Percentiles rank a stretch among this genome's conserved stretches.
Evolutionary conservation across 2,797 vertebrate species (phyloP).

Genomic region (Amniataba percoides): DNA sequence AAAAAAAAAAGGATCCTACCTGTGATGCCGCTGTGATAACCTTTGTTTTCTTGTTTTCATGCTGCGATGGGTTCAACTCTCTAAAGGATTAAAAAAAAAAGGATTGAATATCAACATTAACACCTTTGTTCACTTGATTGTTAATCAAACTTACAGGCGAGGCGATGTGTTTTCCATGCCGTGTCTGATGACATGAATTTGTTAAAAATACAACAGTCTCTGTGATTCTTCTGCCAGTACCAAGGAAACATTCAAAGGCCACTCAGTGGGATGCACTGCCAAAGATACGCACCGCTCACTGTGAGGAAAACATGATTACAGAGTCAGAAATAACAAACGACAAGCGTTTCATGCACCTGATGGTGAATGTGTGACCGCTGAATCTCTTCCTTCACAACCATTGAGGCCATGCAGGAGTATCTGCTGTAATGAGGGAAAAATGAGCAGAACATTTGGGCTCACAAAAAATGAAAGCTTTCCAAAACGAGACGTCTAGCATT

Average conservation of each 20-base stretch:
- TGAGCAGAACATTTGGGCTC: conserved; percentile 28
- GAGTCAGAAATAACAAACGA: conserved; percentile 37
- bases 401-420: not conserved
- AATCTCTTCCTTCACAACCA: not conserved
- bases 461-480: conserved; percentile 4
- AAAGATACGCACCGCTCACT: conserved; percentile 38
- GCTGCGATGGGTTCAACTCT: conserved; percentile 1
- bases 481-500: conserved; percentile 13
- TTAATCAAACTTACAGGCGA: not conserved
- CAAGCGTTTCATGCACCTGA: conserved; percentile 35
- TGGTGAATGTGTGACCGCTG: not conserved
- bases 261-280: conserved; percentile 42
- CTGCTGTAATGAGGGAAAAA: conserved; percentile 23
- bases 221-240: conserved; percentile 21
- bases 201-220: conserved; percentile 16
- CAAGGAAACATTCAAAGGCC: conserved; percentile 46
- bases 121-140: conserved; percentile 4
- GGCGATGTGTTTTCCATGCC: not conserved
- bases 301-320: conserved; percentile 58
- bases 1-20: not conserved
- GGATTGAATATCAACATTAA: not conserved
- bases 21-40: conserved; percentile 2
- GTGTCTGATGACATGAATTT: conserved; percentile 2
- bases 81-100: not conserved
- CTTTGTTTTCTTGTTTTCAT: conserved; percentile 3